Percentiles rank a stretch among this genome's conserved stretches.
phyloP scores from a whole-genome alignment of 1,140 invertebrate species.

The Ceratina calcarata region DNA sequence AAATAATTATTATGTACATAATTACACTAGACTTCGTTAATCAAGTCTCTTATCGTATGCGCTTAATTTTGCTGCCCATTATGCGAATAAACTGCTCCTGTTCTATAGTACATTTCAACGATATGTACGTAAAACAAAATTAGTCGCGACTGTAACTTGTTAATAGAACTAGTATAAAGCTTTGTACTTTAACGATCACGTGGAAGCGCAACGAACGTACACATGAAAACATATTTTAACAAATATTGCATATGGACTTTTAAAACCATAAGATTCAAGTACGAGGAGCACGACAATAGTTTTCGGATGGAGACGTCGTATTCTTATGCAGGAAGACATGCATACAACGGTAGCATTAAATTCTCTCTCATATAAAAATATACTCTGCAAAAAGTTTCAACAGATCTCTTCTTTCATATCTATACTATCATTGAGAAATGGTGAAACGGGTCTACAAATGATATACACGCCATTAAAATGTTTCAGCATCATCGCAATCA shows the following conservation, averaged over 20 bases:
- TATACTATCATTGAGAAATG: constrained; percentile 50
- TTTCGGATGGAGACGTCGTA: constrained; percentile 6
- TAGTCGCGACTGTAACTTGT: neutral
- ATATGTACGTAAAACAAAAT: constrained; percentile 28
- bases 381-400: constrained; percentile 57
- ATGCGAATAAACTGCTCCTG: constrained; percentile 22
- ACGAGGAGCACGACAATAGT: constrained; percentile 25
- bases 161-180: constrained; percentile 1
- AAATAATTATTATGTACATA: constrained; percentile 61
- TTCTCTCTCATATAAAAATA: constrained; percentile 45
- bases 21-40: constrained; percentile 31
- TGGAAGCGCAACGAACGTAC: constrained; percentile 23
- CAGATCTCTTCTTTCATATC: constrained; percentile 50
- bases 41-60: constrained; percentile 16
- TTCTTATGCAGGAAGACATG: constrained; percentile 52
- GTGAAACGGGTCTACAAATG: constrained; percentile 29
- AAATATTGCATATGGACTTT: neutral
- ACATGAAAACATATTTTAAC: constrained; percentile 16
- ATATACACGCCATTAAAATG: constrained; percentile 54
- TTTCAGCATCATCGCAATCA: constrained; percentile 62
- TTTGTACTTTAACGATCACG: constrained; percentile 42
- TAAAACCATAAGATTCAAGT: constrained; percentile 1
- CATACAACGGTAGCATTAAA: constrained; percentile 35
- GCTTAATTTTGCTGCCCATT: constrained; percentile 12
- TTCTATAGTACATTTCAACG: constrained; percentile 14